phyloP scores from a whole-genome alignment of 92 coral and sea anemone species.

The Palythoa heliodiscus region DNA sequence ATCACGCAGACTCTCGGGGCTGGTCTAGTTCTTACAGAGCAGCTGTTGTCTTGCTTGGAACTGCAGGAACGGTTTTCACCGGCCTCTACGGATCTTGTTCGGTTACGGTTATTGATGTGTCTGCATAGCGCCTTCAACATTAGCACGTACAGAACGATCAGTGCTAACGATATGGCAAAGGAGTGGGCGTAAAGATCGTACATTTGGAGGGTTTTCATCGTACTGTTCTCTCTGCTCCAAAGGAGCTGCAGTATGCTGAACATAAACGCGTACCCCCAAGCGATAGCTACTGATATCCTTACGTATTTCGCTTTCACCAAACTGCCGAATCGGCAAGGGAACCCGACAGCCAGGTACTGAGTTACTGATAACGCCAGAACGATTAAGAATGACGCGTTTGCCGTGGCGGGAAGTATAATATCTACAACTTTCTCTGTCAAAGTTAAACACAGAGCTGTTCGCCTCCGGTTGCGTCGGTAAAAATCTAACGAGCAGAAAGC shows the following conservation, averaged over 20 bases:
- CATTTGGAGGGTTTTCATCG: not conserved
- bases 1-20: not conserved
- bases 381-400: slow-evolving; percentile 35
- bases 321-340: slow-evolving; percentile 12
- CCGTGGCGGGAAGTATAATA: slow-evolving; percentile 31
- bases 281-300: not conserved
- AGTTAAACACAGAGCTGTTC: slow-evolving; percentile 7
- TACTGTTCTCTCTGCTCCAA: not conserved
- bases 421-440: slow-evolving; percentile 21
- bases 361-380: slow-evolving; percentile 30
- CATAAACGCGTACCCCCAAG: slow-evolving; percentile 26
- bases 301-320: slow-evolving; percentile 18
- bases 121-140: slow-evolving; percentile 17
- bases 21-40: not conserved
- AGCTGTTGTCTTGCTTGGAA: not conserved
- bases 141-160: not conserved
- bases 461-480: slow-evolving; percentile 17
- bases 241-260: slow-evolving; percentile 24
- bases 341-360: slow-evolving; percentile 38
- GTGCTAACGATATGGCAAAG: slow-evolving; percentile 11
- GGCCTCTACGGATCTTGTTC: not conserved
- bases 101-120: slow-evolving; percentile 20
- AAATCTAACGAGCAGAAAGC: slow-evolving; percentile 41
- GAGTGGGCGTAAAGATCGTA: slow-evolving; percentile 25
- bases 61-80: not conserved